phyloP scores from a whole-genome alignment of 2,797 vertebrate species.

The Sciurus vulgaris region DNA sequence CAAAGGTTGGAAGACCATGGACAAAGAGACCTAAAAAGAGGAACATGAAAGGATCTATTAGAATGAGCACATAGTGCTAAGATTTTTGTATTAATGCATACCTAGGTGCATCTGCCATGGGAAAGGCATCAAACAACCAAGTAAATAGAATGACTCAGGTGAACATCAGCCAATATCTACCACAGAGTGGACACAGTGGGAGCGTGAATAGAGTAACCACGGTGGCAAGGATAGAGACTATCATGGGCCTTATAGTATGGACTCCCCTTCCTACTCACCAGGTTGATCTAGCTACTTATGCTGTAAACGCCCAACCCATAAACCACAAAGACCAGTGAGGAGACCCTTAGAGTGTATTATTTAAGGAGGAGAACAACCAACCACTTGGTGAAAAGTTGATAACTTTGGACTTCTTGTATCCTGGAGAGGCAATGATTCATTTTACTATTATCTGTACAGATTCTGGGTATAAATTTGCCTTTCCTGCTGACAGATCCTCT shows the following conservation, averaged over 20 bases:
- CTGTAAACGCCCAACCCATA: background rate
- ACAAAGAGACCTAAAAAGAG: background rate
- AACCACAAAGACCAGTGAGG: background rate
- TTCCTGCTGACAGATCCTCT: background rate
- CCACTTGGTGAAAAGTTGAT: background rate
- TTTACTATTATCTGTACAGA: background rate
- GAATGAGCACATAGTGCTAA: background rate
- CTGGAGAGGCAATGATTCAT: background rate
- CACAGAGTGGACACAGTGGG: background rate
- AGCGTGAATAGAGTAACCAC: background rate
- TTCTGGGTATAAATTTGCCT: background rate
- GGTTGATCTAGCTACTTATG: too few relatives aligned
- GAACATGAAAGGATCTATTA: too few relatives aligned
- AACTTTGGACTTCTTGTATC: background rate
- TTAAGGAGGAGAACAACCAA: background rate
- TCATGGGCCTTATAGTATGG: background rate
- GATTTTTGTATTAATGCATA: background rate
- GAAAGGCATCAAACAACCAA: background rate
- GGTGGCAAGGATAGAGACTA: background rate
- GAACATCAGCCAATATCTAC: background rate
- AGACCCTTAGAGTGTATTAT: background rate
- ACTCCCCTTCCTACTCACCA: background rate
- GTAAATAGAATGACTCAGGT: background rate
- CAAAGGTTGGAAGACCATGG: background rate
- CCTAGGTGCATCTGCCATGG: background rate